Base-by-base conservation (phyloP, 2,888 invertebrate genomes). In the Yponomeuta malinellus region DNA sequence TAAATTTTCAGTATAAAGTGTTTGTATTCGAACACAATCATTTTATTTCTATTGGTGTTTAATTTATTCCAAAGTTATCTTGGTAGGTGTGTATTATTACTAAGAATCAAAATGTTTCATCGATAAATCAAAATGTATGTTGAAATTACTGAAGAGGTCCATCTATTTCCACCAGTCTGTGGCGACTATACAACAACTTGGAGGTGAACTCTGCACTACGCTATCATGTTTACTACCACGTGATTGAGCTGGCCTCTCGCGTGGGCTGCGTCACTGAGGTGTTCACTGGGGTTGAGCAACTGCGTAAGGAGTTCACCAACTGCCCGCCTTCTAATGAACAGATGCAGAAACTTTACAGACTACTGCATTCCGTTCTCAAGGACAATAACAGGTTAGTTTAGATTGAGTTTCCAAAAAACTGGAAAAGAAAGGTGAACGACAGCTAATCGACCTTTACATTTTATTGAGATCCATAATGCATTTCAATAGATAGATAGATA, bases 171-270 rank as follows among this genome's bases (percentile, higher is more conserved):
- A 43, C 43, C 82, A 97, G 97, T 70, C 90, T 99, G 74, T 97
- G 97, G 95, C 94, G 98, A 73, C 88, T 99, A 71, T 99, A 98
- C 84, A 97, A 98, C 88, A 98, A 98, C 68, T 90, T 99, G 76
- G 97, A 97, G 78, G 95, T 96, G 73, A 94, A 95, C 75, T 97
- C 97, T 1, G 95, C 96, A 0, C 94, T 97, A 85, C 94, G 98
- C 65, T 98, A 98, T 86, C 97, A 97, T 82, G 97, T 98, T 15
- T 99, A 98, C 87, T 97, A 97, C 81, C 96, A 97, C 81, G 94
- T 98, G 78, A 95, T 98, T 33, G 96, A 97, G 87, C 94, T 99
- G 71, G 97, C 98, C 0, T 96, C 96, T 65, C 95, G 97, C 76
- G 96, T 97, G 43, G 97, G 98, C 73, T 96, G 96, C 77, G 95